phyloP scores from a whole-genome alignment of 2,888 invertebrate genomes.

The Pedicia rivosa region DNA sequence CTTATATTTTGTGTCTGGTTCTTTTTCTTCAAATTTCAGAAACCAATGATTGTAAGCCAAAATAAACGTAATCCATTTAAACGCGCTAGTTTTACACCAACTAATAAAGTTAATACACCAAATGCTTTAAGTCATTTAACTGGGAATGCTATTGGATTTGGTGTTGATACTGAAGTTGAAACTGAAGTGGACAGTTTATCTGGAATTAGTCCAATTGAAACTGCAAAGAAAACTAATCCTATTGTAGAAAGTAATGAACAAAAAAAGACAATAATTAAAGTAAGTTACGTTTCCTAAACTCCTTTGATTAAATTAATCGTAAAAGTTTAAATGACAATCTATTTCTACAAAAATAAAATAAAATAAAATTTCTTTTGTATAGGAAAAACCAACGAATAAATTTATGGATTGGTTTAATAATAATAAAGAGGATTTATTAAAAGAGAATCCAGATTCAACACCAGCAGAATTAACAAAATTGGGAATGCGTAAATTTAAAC shows the following conservation, averaged over 20 bases:
- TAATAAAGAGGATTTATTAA: slow-evolving; percentile 37
- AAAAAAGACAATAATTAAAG: slow-evolving; percentile 1
- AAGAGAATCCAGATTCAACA: slow-evolving; percentile 37
- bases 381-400: slow-evolving; percentile 22
- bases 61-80: slow-evolving; percentile 35
- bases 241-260: slow-evolving; percentile 3
- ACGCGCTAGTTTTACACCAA: slow-evolving; percentile 29
- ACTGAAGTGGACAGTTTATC: too few species aligned
- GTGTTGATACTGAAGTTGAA: too few species aligned
- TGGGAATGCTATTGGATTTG: slow-evolving; percentile 13
- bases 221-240: neutral
- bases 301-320: too few species aligned
- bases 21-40: slow-evolving; percentile 11
- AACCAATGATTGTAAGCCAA: slow-evolving; percentile 23
- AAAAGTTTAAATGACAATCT: too few species aligned
- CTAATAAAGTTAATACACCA: slow-evolving; percentile 9
- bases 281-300: too few species aligned
- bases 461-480: slow-evolving; percentile 38
- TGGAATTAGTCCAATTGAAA: too few species aligned
- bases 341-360: too few species aligned
- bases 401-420: slow-evolving; percentile 43
- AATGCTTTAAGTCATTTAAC: slow-evolving; percentile 28
- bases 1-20: neutral
- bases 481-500: slow-evolving; percentile 23
- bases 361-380: slow-evolving; percentile 2